Percentiles rank a stretch among this genome's conserved stretches.
Conservation (phyloP, 2,888 invertebrate species). For the Marronus borbonicus region DNA sequence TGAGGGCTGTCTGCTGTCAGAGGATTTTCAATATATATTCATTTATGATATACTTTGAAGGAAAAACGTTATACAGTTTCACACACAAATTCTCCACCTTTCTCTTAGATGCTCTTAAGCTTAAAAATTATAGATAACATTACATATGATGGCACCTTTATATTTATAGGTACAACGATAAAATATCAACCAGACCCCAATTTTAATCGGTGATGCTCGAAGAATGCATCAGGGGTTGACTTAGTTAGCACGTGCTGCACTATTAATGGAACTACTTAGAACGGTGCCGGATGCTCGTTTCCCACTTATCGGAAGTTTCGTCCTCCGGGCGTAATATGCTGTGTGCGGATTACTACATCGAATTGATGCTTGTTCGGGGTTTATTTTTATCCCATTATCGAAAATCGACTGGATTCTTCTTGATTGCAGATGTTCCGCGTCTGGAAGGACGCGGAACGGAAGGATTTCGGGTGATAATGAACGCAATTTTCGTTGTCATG, state of each 20-base stretch:
- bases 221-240: slow-evolving; percentile 1
- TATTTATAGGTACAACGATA: too few species aligned
- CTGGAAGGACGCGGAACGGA: not conserved
- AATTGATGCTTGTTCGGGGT: slow-evolving; percentile 50
- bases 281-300: slow-evolving; percentile 51
- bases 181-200: too few species aligned
- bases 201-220: slow-evolving; percentile 29
- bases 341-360: slow-evolving; percentile 53
- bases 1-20: too few species aligned
- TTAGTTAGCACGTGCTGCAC: slow-evolving; percentile 52
- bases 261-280: slow-evolving; percentile 57
- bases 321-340: slow-evolving; percentile 44
- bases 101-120: too few species aligned
- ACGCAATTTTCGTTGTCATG: not conserved
- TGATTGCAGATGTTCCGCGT: slow-evolving; percentile 21
- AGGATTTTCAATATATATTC: too few species aligned
- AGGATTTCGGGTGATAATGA: not conserved
- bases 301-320: slow-evolving; percentile 46
- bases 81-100: too few species aligned
- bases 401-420: slow-evolving; percentile 18
- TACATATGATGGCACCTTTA: too few species aligned
- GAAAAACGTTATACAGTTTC: too few species aligned
- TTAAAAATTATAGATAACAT: too few species aligned
- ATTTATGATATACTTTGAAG: too few species aligned
- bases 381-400: slow-evolving; percentile 42